Conservation (phyloP, 2,888 invertebrate species). For the Dendrolimus houi region DNA sequence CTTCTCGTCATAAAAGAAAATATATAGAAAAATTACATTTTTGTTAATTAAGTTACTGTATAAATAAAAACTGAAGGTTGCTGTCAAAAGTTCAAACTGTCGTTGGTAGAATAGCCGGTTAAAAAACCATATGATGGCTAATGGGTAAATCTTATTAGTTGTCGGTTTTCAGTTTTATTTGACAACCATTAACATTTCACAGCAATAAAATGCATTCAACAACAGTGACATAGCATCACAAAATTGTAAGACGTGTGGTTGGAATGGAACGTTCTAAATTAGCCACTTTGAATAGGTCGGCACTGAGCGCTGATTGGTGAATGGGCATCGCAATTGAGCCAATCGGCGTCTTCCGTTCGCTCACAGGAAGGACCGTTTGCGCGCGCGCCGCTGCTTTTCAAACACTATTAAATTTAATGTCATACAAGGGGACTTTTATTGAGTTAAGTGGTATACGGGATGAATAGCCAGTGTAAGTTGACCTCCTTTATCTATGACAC, state of each 20-base stretch:
- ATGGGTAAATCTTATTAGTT: no score
- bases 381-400: constrained; percentile 61
- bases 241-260: constrained; percentile 10
- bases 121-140: no score
- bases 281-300: constrained; percentile 27
- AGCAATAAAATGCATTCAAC: background rate
- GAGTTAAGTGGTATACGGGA: constrained; percentile 72
- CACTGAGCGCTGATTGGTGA: constrained; percentile 65
- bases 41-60: no score
- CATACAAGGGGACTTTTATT: constrained; percentile 68
- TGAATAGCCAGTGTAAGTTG: constrained; percentile 29
- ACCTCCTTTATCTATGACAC: constrained; percentile 20
- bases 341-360: constrained; percentile 70
- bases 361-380: constrained; percentile 64
- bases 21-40: no score
- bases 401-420: constrained; percentile 71
- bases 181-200: background rate
- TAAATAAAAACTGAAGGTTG: no score
- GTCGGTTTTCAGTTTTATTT: no score
- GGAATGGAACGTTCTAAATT: constrained; percentile 19
- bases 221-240: constrained; percentile 10
- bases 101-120: no score
- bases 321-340: constrained; percentile 66
- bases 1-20: no score
- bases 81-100: no score